Evolutionary conservation across 2,888 invertebrate genomes (phyloP), one percentile per base, ranked within the genome.

Genomic region (Rhamphomyia laevipes): DNA sequence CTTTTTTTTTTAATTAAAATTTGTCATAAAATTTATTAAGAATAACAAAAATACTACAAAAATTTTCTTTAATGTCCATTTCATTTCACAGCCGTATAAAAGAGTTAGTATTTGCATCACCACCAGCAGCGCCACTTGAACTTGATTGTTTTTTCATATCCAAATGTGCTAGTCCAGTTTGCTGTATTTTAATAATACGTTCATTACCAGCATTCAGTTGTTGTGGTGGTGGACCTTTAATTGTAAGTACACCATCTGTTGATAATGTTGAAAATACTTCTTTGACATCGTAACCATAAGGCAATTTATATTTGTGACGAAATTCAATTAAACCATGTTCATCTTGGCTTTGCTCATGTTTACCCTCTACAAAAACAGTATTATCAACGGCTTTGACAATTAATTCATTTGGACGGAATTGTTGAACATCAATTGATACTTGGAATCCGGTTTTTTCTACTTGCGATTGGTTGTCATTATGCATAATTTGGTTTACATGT

Each of bases 321-420:
- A n/a, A n/a, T 38, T 82, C 79, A 23, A 86, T 80, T 65, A 77
- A 82, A 0, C 87, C 87, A 57, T 82, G 81, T n/a, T 81, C 78
- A 56, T 86, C 84, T 43, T 78, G 76, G 56, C 81, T 81, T 54
- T 87, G 80, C 59, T 86, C 85, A 61, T 85, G 88, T 62, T 81
- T 85, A 0, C 84, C 88, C 65, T 88, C 84, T n/a, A 86, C 74
- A 45, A 81, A 76, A 21, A 89, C 76, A 48, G 75, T 76, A 55
- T 81, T 79, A 9, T 85, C 86, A 1, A 82, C 74, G 0, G 84
- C 85, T 66, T 86, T 87, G 16, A 89, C 86, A 11, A 77, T 74
- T 33, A 90, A 80, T 66, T 89, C 88, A 16, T 81, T 79, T 0
- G 88, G 87, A n/a, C 76, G 72, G 60, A 87, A 89, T 58, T 87